Evolutionary conservation across 2,888 invertebrate species (phyloP).

Genomic region (Cryptus viduatorius): DNA sequence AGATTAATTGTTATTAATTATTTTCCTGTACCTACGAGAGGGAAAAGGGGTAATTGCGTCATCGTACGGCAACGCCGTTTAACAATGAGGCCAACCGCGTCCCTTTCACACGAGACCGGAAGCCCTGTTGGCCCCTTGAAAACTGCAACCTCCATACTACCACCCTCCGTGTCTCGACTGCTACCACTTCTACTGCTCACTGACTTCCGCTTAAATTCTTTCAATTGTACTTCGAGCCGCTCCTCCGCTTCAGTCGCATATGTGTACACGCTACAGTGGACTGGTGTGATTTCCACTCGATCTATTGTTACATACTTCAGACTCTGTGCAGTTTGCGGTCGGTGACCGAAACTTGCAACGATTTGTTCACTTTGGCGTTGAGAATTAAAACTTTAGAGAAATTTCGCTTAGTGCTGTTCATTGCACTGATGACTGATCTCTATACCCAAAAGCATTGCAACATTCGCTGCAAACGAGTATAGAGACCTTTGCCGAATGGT

Average conservation of each 20-base stretch:
- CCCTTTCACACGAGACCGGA: conserved; percentile 80
- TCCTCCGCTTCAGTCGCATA: conserved; percentile 20
- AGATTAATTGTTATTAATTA: conserved; percentile 85
- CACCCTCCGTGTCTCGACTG: conserved; percentile 62
- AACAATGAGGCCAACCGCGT: conserved; percentile 81
- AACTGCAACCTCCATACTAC: conserved; percentile 76
- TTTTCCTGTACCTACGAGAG: conserved; percentile 77
- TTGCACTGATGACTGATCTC: background rate
- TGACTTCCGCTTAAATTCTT: conserved; percentile 78
- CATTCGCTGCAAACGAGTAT: conserved; percentile 17
- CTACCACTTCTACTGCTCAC: conserved; percentile 65
- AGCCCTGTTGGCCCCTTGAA: conserved; percentile 76
- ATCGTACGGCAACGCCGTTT: conserved; percentile 79
- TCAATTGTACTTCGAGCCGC: conserved; percentile 73
- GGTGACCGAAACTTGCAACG: conserved; percentile 56
- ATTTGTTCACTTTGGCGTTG: background rate
- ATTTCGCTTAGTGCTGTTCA: background rate
- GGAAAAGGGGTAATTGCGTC: conserved; percentile 80
- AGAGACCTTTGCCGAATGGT: conserved; percentile 35
- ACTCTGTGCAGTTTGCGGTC: conserved; percentile 52
- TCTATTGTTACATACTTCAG: conserved; percentile 63
- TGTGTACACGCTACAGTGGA: conserved; percentile 21
- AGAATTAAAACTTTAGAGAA: background rate
- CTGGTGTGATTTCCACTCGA: conserved; percentile 56
- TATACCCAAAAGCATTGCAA: background rate